Percentiles rank a stretch among this genome's conserved stretches.
Evolutionary conservation across 2,797 vertebrate genomes (phyloP).

Genomic region (Argentina silus): DNA sequence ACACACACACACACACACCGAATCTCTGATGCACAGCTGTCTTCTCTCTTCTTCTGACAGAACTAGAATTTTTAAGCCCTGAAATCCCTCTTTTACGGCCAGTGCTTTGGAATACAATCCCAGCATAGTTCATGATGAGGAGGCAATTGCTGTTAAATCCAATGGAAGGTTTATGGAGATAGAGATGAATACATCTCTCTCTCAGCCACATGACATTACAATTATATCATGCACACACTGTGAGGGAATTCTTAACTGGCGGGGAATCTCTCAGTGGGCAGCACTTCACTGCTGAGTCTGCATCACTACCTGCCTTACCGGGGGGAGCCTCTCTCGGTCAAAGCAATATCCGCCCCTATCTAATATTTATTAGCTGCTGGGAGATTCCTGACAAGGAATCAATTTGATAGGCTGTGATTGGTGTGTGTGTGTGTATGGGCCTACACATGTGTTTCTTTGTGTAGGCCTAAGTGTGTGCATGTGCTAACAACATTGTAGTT

Average conservation of each 20-base stretch:
- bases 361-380: constrained; percentile 72
- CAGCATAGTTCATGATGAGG: constrained; percentile 57
- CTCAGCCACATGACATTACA: constrained; percentile 53
- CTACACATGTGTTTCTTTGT: neutral
- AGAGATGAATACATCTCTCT: constrained; percentile 14
- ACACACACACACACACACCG: constrained; percentile 8
- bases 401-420: constrained; percentile 51
- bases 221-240: constrained; percentile 42
- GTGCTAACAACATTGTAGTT: no score
- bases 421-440: constrained; percentile 22
- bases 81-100: constrained; percentile 51
- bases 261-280: constrained; percentile 60
- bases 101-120: constrained; percentile 52
- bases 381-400: constrained; percentile 64
- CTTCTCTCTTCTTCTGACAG: constrained; percentile 28
- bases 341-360: constrained; percentile 66
- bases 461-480: neutral
- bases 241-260: constrained; percentile 39
- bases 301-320: constrained; percentile 47
- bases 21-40: constrained; percentile 23
- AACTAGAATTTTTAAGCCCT: constrained; percentile 44
- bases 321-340: constrained; percentile 62
- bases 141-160: constrained; percentile 61
- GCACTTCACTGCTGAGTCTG: constrained; percentile 58
- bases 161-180: neutral